Conservation (phyloP, 2,797 vertebrate species). For the Amphiprion clarkii region DNA sequence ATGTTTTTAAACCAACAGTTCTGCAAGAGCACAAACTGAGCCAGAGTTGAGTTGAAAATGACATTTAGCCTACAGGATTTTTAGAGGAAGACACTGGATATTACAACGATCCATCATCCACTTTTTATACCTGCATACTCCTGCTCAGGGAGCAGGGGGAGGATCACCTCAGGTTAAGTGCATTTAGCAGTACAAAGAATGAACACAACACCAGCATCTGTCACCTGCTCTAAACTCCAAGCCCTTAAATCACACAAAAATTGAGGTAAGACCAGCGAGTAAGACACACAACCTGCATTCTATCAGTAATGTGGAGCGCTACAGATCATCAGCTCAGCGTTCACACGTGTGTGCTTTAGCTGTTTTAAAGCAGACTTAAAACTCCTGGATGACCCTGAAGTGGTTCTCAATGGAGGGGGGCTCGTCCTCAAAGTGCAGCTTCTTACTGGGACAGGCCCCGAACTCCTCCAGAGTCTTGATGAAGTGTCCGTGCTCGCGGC, state of each 20-base stretch:
- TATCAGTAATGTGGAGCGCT: slow-evolving; percentile 17
- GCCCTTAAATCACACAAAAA: slow-evolving; percentile 35
- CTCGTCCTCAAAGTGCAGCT: slow-evolving; percentile 93
- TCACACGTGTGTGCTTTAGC: not conserved
- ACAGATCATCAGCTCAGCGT: not conserved
- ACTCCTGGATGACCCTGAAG: slow-evolving; percentile 93
- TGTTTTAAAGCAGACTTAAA: slow-evolving; percentile 67
- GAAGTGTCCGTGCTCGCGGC: slow-evolving; percentile 92
- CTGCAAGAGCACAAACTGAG: not conserved
- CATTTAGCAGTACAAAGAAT: slow-evolving; percentile 15
- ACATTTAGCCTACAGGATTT: not conserved
- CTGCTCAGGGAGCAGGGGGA: not conserved
- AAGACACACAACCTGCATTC: slow-evolving; percentile 11
- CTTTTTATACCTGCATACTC: slow-evolving; percentile 12
- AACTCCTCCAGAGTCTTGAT: slow-evolving; percentile 90
- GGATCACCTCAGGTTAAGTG: slow-evolving; percentile 6
- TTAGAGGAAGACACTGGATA: not conserved
- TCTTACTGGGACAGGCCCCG: slow-evolving; percentile 86
- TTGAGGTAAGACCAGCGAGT: slow-evolving; percentile 39
- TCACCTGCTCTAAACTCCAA: slow-evolving; percentile 12
- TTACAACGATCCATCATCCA: not conserved
- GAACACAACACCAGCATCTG: slow-evolving; percentile 11
- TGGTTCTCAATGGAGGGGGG: slow-evolving; percentile 94
- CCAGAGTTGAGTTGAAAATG: no score
- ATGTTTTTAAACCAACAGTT: not conserved